Evolutionary conservation across 1,140 invertebrate species (phyloP), one percentile per base, ranked within the genome.

Genomic region (Phthorimaea operculella): DNA sequence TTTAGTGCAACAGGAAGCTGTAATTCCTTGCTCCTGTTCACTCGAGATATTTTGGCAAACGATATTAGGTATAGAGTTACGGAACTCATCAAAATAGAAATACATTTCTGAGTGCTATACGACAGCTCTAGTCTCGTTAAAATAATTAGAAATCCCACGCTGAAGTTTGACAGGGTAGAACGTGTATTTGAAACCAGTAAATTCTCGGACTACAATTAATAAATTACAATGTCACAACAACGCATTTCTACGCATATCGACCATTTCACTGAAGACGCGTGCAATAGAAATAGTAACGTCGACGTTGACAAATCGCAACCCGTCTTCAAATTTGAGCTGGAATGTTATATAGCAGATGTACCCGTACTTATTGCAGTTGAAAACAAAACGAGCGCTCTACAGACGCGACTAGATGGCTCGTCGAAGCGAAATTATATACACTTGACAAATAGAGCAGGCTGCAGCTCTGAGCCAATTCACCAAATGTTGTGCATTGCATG

Each of bases 341-440:
- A 57, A 58, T 53, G 58, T 51, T 52, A 52, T 60, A 55, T 56
- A 58, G 57, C 60, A 51, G 56, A 55, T 59, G 45, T 39, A 47
- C 17, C 10, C 48, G 52, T 52, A 62, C 63, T 68, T 70, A 68
- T 68, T 70, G 66, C 53, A 58, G 56, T 60, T 51, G 36, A 50
- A 54, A 68, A 67, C 69, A 71, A 74, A 68, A 72, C 64, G 60
- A 72, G 55, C 57, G 42, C 58, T 57, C 55, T 57, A 51, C 52
- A 57, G 51, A 60, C 50, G 61, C 62, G 66, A 15, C n/a, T 17
- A 47, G 44, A 66, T 59, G 55, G 66, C 57, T 63, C 57, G 68
- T 63, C 65, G 68, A 68, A 69, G 66, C 63, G 61, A 72, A 68
- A 76, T 76, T 70, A 76, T 74, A 72, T 70, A 68, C 65, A 72